phyloP scores from a whole-genome alignment of 2,113 vertebrate species.

The Melospiza melodia region DNA sequence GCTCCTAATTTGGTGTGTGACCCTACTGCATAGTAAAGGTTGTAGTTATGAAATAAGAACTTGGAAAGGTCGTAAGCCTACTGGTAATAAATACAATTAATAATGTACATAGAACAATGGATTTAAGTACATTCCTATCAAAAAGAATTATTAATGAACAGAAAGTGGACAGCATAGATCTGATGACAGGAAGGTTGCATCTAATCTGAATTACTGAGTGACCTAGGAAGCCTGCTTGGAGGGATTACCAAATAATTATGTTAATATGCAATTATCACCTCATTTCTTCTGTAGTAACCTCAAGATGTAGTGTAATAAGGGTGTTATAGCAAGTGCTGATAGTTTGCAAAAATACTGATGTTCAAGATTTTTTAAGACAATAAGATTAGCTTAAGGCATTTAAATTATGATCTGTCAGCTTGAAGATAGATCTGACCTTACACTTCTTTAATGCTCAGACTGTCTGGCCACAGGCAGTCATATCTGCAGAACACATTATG shows the following conservation, averaged over 20 bases:
- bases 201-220: constrained; percentile 84
- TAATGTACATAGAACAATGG: constrained; percentile 76
- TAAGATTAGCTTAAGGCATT: constrained; percentile 77
- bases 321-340: constrained; percentile 89
- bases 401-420: constrained; percentile 78
- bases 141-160: constrained; percentile 80
- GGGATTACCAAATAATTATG: constrained; percentile 92
- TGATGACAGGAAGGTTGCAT: constrained; percentile 79
- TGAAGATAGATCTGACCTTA: constrained; percentile 80
- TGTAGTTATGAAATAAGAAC: constrained; percentile 59
- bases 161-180: constrained; percentile 81
- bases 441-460: constrained; percentile 58
- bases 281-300: constrained; percentile 87
- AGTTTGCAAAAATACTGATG: constrained; percentile 88
- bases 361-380: constrained; percentile 81
- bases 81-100: constrained; percentile 75
- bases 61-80: constrained; percentile 57
- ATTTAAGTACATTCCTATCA: constrained; percentile 67
- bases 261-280: constrained; percentile 96
- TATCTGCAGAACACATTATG: constrained; percentile 65
- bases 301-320: constrained; percentile 82
- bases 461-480: constrained; percentile 69
- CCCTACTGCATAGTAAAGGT: constrained; percentile 16
- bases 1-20: constrained; percentile 43
- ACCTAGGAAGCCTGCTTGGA: constrained; percentile 83